Evolutionary conservation across 2,113 vertebrate species (phyloP), one percentile per base, ranked within the genome.

Genomic region (Leptocoma aspasia): DNA sequence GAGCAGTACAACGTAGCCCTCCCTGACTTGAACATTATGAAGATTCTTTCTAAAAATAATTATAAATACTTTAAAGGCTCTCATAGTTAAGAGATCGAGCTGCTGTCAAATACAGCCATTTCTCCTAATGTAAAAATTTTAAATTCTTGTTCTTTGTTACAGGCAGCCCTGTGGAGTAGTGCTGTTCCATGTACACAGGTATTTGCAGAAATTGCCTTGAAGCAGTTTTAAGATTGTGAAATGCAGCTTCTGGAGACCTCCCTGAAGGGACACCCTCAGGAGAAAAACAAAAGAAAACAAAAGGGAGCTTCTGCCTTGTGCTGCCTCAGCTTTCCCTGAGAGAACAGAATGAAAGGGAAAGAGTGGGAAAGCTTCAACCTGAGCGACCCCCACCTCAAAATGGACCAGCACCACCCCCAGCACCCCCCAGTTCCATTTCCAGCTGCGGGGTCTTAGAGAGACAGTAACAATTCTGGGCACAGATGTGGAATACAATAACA

Each of bases 331-430:
- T 68, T 20, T 68, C 21, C 31, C 26, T 44, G 6, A 1, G 4
- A 35, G 44, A 42, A 11, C 20, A 76, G 35, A 59, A 21, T 1
- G 1, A 31, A 42, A 50, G 26, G 44, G 24, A 50, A 42, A 9
- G 42, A 30, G 50, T 10, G 57, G 13, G 52, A 42, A 16, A 42
- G 9, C 6, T 68, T 44, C 53, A 52, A 13, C 21, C 31, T 12
- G 22, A 18, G 2, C 0, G 0, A 15, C 11, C 17, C 21, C 0
- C 0, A 7, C 26, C 13, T 37, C 17, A 37, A 19, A 52, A 52
- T 11, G 37, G 17, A 27, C 22, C 7, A 11, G 44, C 16, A 44
- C 5, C 22, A 31, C 6, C 7, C 26, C 9, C 22, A 26, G 5
- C 7, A 20, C 9, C 9, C 0, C 11, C 35, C 35, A 4, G 0